A percentile compares a stretch with the other conserved stretches of the same genome.
Evolutionary conservation across 2,797 vertebrate genomes (phyloP).

Genomic region (Neosilurus mollespiculum): DNA sequence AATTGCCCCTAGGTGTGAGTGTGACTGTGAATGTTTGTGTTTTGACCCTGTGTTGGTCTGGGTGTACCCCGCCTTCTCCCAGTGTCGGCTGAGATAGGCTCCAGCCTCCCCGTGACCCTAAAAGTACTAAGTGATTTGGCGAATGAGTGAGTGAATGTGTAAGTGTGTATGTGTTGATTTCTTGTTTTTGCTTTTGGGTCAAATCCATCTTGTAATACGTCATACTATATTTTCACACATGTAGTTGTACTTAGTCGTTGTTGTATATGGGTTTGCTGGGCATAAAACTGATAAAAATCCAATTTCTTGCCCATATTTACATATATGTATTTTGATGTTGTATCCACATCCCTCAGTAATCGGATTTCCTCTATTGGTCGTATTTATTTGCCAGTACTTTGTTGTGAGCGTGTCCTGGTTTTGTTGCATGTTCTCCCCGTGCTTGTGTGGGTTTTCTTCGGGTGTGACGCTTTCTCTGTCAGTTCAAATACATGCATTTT

Average conservation of each 20-base stretch:
- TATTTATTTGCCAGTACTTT: constrained; percentile 5
- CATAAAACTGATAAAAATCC: background rate
- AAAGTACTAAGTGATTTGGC: too few species aligned
- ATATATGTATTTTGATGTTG: background rate
- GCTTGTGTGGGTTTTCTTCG: too few species aligned
- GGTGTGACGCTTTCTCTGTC: too few species aligned
- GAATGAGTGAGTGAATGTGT: background rate
- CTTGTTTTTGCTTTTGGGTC: background rate
- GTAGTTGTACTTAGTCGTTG: background rate
- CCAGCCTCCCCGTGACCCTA: too few species aligned
- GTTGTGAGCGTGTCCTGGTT: background rate
- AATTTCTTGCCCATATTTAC: constrained; percentile 6
- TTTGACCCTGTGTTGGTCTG: too few species aligned
- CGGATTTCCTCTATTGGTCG: background rate
- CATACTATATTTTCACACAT: background rate
- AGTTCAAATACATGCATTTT: too few species aligned
- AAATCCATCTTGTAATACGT: background rate
- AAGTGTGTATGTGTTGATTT: background rate
- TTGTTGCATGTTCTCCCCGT: too few species aligned
- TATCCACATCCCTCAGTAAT: background rate
- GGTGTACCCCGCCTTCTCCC: too few species aligned
- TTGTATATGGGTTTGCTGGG: background rate
- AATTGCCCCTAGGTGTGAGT: too few species aligned
- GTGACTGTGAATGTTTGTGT: too few species aligned
- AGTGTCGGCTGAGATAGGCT: too few species aligned